Base-by-base conservation (phyloP, 2,888 invertebrate species). In the Platycheirus albimanus region DNA sequence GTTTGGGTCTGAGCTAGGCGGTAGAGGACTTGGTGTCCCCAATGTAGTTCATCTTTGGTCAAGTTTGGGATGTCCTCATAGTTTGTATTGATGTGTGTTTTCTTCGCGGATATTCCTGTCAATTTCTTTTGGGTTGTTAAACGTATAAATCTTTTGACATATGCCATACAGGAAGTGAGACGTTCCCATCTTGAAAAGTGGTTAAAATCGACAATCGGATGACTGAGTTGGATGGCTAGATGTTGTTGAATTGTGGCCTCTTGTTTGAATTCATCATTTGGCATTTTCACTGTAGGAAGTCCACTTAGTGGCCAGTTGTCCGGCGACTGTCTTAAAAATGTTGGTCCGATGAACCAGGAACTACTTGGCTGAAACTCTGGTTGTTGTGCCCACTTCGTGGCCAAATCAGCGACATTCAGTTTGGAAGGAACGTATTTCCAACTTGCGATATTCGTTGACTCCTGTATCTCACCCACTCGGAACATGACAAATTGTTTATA, bases 401-500 rank as follows among this genome's bases (percentile, higher is more conserved):
- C 84, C 11, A 69, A 38, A 54, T 85, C 83, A 8, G 85, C 85
- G 8, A 81, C 80, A 38, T 85, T 85, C 13, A 64, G 56, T 30
- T 85, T 85, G 0, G 77, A 67, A 0, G 81, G 76, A 1, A 85
- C 54, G 30, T 72, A 84, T 1, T 33, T 49, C 83, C 83, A 83
- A 45, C 36, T 70, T 8, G 33, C 5, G 10, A 76, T 58, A 36
- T 72, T 49, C 4, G 77, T 83, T 5, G 30, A 58, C 10, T 81
- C 79, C 15, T 81, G 85, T n/a, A 85, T 76, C 20, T 85, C 84
- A 0, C 71, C 84, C 84, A n/a, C n/a, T n/a, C n/a, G 63, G 17
- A 81, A 78, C 74, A 78, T 76, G 1, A 85, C 85, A 15, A 85
- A 85, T 61, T 85, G 78, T 13, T 81, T 76, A 33, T 56, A 81